Evolutionary conservation across 2,113 vertebrate species (phyloP).

Genomic region (human (Homo sapiens)): DNA sequence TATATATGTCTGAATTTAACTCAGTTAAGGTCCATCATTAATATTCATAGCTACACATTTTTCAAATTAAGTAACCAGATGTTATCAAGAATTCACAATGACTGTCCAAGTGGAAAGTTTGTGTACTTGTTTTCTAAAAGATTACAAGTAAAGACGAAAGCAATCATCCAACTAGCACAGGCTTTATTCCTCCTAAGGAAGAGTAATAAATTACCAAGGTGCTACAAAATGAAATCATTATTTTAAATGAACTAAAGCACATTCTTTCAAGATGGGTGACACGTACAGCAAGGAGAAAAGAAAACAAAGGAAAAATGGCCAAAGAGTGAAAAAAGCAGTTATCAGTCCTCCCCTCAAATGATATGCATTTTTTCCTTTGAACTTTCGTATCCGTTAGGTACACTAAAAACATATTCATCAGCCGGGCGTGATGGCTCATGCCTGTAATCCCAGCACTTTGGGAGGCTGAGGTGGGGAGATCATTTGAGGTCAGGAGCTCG

Average conservation of each 20-base stretch:
- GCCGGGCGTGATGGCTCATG: too few species aligned
- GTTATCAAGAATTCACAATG: neutral
- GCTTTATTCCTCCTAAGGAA: neutral
- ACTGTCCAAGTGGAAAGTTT: neutral
- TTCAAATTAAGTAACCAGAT: constrained; percentile 42
- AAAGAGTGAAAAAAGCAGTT: neutral
- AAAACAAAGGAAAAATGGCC: neutral
- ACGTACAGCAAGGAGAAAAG: neutral
- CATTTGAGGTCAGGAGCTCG: too few species aligned
- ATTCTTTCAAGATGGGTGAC: neutral
- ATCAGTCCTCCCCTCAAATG: neutral
- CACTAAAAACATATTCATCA: neutral
- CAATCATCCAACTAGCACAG: neutral
- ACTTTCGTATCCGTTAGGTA: neutral
- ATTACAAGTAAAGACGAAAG: constrained; percentile 37
- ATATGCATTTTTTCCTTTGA: neutral
- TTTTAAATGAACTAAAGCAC: neutral
- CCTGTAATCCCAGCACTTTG: too few species aligned
- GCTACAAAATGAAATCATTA: neutral
- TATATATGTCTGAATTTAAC: constrained; percentile 93
- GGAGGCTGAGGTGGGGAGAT: too few species aligned
- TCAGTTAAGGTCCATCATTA: constrained; percentile 86
- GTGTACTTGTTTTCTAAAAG: neutral
- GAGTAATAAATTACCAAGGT: constrained; percentile 8
- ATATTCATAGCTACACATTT: constrained; percentile 17